Evolutionary conservation across 2,888 invertebrate species (phyloP), one percentile per base, ranked within the genome.

Genomic region (Drosophila ustulata): DNA sequence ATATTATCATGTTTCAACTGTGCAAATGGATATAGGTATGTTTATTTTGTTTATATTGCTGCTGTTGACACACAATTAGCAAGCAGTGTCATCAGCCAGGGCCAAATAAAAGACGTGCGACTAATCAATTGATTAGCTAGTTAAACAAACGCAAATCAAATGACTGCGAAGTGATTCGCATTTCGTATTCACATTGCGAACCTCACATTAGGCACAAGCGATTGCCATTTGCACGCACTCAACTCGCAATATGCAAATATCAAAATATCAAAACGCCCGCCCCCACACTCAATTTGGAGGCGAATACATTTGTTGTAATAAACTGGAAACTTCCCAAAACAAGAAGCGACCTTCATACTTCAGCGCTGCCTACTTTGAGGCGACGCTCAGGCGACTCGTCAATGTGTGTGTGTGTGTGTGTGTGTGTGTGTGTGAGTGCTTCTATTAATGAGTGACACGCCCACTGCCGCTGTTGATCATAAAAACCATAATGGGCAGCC

Each of bases 161-260:
- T 45, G 34, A 37, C 25, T n/a, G 28, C 43, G 34, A 43, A 61
- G 61, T 53, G 75, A 69, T 52, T 61, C 55, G 26, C 59, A 68
- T 68, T 72, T 51, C 43, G 66, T 61, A 77, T 65, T 58, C 72
- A 77, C 64, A 63, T 63, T 53, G 58, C 71, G 71, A 37, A 43
- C 30, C 58, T 43, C 61, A 51, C 75, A 71, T 71, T 59, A 46
- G 34, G 34, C 18, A 5, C 56, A 45, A n/a, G 26, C 65, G 70
- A 71, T 71, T 67, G 67, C 84, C 80, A 84, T 81, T 80, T 69
- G 75, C 82, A 80, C 75, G 67, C 79, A 80, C 75, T 80, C 69
- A 78, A 57, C 78, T 57, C 65, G 45, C 18, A 78, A 63, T 43
- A 51, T 62, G 49, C 52, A 34, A 52, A 26, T n/a, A 18, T 53